phyloP scores from a whole-genome alignment of 2,113 vertebrate genomes.

The Notarius lentiginosus region DNA sequence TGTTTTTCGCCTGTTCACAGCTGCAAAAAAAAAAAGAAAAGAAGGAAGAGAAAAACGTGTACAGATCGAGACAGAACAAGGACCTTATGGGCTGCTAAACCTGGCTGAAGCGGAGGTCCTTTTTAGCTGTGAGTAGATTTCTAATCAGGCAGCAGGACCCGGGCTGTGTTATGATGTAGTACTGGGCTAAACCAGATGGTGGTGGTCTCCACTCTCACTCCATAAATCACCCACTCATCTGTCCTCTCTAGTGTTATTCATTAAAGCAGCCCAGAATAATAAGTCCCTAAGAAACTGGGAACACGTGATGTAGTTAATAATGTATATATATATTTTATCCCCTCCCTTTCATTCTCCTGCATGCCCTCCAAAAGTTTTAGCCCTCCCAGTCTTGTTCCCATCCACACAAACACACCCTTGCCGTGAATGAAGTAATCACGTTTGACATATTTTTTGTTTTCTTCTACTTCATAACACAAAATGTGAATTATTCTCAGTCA shows the following conservation, averaged over 20 bases:
- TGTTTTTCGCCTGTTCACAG: neutral
- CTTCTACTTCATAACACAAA: slow-evolving; percentile 56
- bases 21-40: neutral
- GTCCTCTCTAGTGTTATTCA: slow-evolving; percentile 76
- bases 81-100: neutral
- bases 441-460: slow-evolving; percentile 71
- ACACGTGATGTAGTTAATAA: slow-evolving; percentile 83
- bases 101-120: neutral
- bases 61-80: neutral
- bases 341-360: slow-evolving; percentile 34
- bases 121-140: slow-evolving; percentile 15
- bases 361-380: slow-evolving; percentile 52
- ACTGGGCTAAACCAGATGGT: slow-evolving; percentile 70
- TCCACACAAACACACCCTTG: slow-evolving; percentile 55
- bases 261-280: slow-evolving; percentile 79
- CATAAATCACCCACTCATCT: slow-evolving; percentile 70
- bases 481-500: slow-evolving; percentile 65
- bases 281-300: slow-evolving; percentile 80
- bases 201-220: slow-evolving; percentile 75
- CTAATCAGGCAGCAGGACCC: slow-evolving; percentile 14
- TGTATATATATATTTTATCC: slow-evolving; percentile 72
- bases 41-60: neutral
- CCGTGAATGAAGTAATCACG: slow-evolving; percentile 56
- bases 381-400: slow-evolving; percentile 17
- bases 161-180: slow-evolving; percentile 61